Evolutionary conservation across 2,888 invertebrate genomes (phyloP).

Genomic region (Muschampia staudingeri): DNA sequence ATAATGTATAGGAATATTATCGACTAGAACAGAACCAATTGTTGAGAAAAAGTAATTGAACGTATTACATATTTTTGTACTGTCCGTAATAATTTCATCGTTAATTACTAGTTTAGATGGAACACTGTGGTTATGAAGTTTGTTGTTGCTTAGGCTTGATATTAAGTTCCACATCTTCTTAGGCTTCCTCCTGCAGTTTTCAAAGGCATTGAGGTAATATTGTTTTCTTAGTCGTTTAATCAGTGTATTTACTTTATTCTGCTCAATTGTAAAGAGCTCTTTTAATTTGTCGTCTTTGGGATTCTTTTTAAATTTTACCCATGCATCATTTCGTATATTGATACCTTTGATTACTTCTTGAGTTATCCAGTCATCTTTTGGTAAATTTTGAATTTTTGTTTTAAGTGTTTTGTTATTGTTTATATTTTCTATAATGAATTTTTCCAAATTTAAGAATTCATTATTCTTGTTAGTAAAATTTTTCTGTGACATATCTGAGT

Average conservation of each 20-base stretch:
- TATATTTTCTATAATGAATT: background rate
- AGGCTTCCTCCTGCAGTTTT: background rate
- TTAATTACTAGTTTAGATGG: background rate
- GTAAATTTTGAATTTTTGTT: conserved; percentile 5
- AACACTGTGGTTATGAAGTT: background rate
- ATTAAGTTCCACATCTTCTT: conserved; percentile 8
- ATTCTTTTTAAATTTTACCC: background rate
- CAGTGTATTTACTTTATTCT: background rate
- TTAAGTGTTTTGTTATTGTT: background rate
- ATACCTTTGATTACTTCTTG: background rate
- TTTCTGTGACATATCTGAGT: background rate
- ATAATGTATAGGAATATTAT: background rate
- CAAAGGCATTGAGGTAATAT: background rate
- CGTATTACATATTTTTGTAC: conserved; percentile 8
- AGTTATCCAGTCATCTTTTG: background rate
- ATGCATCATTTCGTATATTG: background rate
- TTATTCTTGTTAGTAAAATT: background rate
- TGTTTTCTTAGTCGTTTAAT: background rate
- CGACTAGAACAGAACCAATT: background rate
- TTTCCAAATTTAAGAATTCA: background rate
- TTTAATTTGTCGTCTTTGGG: background rate
- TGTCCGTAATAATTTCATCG: background rate
- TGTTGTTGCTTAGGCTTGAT: background rate
- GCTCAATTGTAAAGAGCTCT: background rate
- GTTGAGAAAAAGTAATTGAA: background rate